Conservation (phyloP, 1,140 invertebrate genomes). For the Potamilus streckersoni region DNA sequence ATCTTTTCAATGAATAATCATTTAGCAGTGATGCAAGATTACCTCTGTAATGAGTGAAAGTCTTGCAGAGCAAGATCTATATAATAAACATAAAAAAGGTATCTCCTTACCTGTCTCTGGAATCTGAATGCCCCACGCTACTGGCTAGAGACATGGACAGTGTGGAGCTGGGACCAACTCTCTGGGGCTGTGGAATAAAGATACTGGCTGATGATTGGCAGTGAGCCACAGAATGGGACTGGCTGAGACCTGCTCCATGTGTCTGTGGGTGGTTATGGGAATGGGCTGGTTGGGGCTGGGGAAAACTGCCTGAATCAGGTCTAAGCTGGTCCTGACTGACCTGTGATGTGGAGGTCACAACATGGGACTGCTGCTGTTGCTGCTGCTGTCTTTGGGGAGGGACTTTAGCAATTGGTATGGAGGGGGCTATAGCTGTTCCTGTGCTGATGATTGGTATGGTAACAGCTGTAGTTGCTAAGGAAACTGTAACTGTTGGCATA, state of each 20-base stretch:
- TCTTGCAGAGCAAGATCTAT: background rate
- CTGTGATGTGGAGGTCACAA: background rate
- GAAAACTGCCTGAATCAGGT: background rate
- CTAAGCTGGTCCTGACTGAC: slow-evolving; percentile 9
- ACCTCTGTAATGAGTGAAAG: background rate
- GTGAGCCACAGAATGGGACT: background rate
- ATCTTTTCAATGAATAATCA: background rate
- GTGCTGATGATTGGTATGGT: slow-evolving; percentile 28
- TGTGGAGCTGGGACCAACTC: background rate
- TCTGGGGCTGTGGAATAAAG: background rate
- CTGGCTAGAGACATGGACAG: background rate
- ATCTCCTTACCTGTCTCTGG: background rate
- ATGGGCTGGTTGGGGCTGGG: slow-evolving; percentile 21
- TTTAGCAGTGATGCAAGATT: background rate
- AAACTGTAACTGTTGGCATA: slow-evolving; percentile 17
- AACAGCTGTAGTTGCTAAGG: slow-evolving; percentile 20
- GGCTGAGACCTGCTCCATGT: background rate
- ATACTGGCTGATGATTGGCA: background rate
- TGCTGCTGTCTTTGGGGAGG: slow-evolving; percentile 21
- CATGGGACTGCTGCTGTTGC: background rate
- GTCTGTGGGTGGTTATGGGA: slow-evolving; percentile 1
- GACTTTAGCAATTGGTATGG: slow-evolving; percentile 23
- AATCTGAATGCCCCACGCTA: background rate
- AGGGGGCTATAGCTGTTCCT: slow-evolving; percentile 14
- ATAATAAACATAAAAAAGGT: background rate